Base-by-base conservation (phyloP, 2,888 invertebrate species). In the Himalopsyche anomala region DNA sequence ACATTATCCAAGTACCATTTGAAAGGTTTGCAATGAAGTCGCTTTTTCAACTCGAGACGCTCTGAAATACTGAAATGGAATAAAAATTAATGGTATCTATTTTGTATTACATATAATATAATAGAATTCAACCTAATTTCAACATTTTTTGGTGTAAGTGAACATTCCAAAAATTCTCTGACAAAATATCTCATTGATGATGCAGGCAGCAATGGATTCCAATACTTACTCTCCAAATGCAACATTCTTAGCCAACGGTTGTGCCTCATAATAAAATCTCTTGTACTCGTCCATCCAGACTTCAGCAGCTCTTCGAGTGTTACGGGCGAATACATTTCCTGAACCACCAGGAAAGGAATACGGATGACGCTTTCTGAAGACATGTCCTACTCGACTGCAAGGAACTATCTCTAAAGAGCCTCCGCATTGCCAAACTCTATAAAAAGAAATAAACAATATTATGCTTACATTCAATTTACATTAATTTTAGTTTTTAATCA, bases 201-300 rank as follows among this genome's bases (percentile, higher is more conserved):
- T 45, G 45, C 45, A 45, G 9, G 45, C 45, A 45, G 8, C 6
- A 12, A 81, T n/a, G 38, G 28, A 42, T 81, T 9, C 19, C 82
- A 54, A 82, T 86, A 94, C 96, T 95, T 93, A 98, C 98, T 97
- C 96, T 94, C 98, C 98, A 91, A 95, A 98, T 84, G 97, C 96
- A 89, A 98, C 96, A 91, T 96, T 97, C 91, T 96, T 96, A 19
- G 98, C 98, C 86, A 98, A 91, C 82, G 98, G 98, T 89, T 99
- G 99, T 2, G 98, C 96, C 86, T 96, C 95, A 91, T 99, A 99
- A 92, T 99, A 99, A 90, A 97, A 97, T 90, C 98, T 96, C 91
- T 99, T 99, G 92, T 98, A 99, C 88, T 98, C 98, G 91, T 99
- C 99, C 99, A 99, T 99, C 99, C 99, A 99, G 15, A 99, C 99